Conservation (phyloP, 2,888 invertebrate genomes). For the Balanococcus diminutus region DNA sequence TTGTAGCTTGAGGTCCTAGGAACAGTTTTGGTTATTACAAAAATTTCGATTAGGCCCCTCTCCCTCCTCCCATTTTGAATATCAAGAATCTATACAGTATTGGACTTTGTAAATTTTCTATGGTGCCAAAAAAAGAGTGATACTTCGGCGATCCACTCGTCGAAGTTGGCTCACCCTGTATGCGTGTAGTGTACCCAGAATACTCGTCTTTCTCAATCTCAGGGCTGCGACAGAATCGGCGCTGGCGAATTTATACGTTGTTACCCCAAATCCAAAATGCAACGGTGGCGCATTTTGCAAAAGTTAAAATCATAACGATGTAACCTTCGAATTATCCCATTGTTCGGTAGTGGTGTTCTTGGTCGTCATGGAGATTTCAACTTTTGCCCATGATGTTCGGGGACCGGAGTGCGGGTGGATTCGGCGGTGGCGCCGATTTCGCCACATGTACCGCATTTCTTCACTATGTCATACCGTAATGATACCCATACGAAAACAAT, state of each 20-base stretch:
- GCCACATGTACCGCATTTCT: neutral
- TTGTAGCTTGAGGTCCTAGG: too few relatives aligned
- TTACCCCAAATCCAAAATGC: too few relatives aligned
- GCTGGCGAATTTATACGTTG: neutral
- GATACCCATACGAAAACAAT: neutral
- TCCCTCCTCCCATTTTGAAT: too few relatives aligned
- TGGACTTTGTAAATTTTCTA: too few relatives aligned
- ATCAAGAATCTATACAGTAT: too few relatives aligned
- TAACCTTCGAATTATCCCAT: slow-evolving; percentile 31
- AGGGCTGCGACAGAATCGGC: neutral
- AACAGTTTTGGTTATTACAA: too few relatives aligned
- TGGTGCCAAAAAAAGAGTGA: too few relatives aligned
- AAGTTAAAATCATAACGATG: neutral
- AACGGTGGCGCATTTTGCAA: slow-evolving; percentile 24
- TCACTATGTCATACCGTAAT: neutral
- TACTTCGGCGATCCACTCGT: too few relatives aligned
- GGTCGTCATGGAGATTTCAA: slow-evolving; percentile 16
- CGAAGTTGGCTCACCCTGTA: too few relatives aligned
- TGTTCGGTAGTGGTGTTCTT: slow-evolving; percentile 26
- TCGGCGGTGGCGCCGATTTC: slow-evolving; percentile 17
- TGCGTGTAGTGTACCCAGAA: too few relatives aligned
- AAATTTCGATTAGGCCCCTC: too few relatives aligned
- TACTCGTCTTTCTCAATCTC: too few relatives aligned
- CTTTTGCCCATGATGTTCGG: neutral
- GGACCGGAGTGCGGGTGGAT: neutral